Evolutionary conservation across 2,113 vertebrate genomes (phyloP).

Genomic region (Narcine bancroftii): DNA sequence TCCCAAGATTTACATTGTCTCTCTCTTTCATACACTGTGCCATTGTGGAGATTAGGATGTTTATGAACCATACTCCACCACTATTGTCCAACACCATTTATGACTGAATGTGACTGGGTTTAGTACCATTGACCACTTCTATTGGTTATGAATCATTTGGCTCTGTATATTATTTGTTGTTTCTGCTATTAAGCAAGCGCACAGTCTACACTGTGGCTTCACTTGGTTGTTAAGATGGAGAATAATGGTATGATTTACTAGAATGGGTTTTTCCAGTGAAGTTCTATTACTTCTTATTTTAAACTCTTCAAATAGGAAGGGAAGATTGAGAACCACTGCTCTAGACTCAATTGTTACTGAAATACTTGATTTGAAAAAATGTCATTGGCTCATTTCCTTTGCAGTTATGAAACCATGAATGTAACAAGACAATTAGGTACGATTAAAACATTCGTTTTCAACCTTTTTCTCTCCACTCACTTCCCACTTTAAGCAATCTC

Average conservation of each 20-base stretch:
- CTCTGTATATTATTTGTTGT: neutral
- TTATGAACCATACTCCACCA: neutral
- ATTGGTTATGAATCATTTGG: neutral
- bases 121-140: neutral
- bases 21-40: neutral
- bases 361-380: too few species aligned
- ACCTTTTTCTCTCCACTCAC: too few species aligned
- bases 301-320: too few species aligned
- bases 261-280: neutral
- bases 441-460: too few species aligned
- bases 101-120: neutral
- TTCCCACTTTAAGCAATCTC: too few species aligned
- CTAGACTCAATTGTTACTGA: too few species aligned
- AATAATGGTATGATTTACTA: neutral
- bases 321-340: too few species aligned
- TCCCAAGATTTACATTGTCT: neutral
- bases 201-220: neutral
- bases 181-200: neutral
- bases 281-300: too few species aligned
- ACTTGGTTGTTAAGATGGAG: neutral
- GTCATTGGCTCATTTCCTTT: too few species aligned
- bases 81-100: neutral
- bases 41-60: neutral
- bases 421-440: too few species aligned
- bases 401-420: too few species aligned